These are phyloP conservation scores for Pterocles orientalis DNA, from an alignment of 2,113 vertebrate genomes.

Conservation along the genomic window DNA sequence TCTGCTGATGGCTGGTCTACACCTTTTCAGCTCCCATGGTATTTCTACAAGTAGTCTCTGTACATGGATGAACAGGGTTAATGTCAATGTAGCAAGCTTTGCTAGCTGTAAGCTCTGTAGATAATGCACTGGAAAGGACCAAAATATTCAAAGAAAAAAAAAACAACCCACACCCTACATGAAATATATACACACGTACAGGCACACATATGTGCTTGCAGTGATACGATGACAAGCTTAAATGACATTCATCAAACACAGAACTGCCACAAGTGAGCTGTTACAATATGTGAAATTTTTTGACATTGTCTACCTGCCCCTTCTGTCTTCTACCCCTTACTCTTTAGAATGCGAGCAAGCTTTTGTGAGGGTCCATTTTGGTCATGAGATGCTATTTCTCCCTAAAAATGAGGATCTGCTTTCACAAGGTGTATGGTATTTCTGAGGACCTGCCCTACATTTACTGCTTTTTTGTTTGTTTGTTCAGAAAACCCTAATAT, in stretches of 20 bases:
- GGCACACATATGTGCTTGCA: not conserved
- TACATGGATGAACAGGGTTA: not conserved
- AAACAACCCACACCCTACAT: accelerated
- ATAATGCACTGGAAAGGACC: not conserved
- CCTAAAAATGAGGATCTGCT: not conserved
- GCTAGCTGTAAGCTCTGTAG: not conserved
- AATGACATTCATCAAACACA: not conserved
- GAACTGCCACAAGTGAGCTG: not conserved
- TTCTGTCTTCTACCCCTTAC: not conserved
- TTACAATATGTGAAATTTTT: not conserved
- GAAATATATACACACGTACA: not conserved
- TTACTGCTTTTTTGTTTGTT: not conserved
- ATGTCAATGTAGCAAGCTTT: not conserved
- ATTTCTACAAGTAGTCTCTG: not conserved
- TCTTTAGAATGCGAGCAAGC: not conserved
- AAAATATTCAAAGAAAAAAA: not conserved
- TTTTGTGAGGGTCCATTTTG: not conserved
- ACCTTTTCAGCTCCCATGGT: not conserved
- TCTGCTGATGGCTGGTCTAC: not conserved
- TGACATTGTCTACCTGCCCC: not conserved
- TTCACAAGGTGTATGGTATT: not conserved
- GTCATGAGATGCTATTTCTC: not conserved
- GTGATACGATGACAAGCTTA: not conserved
- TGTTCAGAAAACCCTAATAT: not conserved
- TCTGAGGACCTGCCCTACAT: not conserved